Percentiles rank a stretch among this genome's conserved stretches.
phyloP scores from a whole-genome alignment of 2,797 vertebrate genomes.

The Catamblyrhynchus diadema region DNA sequence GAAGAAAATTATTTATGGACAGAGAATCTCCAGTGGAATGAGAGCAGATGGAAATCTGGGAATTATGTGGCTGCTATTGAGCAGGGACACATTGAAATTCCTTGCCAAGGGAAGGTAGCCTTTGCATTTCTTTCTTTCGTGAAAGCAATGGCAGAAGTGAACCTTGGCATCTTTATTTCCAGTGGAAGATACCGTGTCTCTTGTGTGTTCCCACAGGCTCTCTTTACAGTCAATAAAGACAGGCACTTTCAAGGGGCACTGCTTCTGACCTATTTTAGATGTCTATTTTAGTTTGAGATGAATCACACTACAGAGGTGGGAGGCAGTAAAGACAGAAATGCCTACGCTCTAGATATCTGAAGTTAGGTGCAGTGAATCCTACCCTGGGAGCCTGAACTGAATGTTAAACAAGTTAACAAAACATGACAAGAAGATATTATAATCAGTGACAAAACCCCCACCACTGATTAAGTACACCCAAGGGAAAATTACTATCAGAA shows the following conservation, averaged over 20 bases:
- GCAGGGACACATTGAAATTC: not conserved
- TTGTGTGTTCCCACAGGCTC: not conserved
- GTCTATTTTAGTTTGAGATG: slow-evolving; percentile 51
- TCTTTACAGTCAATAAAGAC: not conserved
- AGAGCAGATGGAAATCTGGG: not conserved
- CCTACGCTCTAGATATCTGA: slow-evolving; percentile 14
- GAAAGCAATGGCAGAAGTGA: not conserved
- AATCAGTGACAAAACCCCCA: not conserved
- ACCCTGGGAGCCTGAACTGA: not conserved
- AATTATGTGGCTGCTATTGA: not conserved
- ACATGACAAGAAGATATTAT: not conserved
- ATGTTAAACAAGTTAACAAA: slow-evolving; percentile 8
- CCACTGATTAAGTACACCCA: not conserved
- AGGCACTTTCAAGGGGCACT: slow-evolving; percentile 1
- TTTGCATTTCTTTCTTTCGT: not conserved
- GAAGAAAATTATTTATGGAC: not conserved
- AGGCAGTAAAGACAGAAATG: slow-evolving; percentile 45
- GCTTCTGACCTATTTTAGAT: slow-evolving; percentile 53
- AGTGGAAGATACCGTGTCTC: not conserved
- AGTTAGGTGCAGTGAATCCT: slow-evolving; percentile 24
- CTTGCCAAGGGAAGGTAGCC: not conserved
- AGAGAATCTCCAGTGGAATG: not conserved
- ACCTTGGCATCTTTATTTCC: not conserved
- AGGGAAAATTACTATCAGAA: not conserved
- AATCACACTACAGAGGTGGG: slow-evolving; percentile 50